Evolutionary conservation across 2,113 vertebrate species (phyloP).

Genomic region (Burhinus oedicnemus): DNA sequence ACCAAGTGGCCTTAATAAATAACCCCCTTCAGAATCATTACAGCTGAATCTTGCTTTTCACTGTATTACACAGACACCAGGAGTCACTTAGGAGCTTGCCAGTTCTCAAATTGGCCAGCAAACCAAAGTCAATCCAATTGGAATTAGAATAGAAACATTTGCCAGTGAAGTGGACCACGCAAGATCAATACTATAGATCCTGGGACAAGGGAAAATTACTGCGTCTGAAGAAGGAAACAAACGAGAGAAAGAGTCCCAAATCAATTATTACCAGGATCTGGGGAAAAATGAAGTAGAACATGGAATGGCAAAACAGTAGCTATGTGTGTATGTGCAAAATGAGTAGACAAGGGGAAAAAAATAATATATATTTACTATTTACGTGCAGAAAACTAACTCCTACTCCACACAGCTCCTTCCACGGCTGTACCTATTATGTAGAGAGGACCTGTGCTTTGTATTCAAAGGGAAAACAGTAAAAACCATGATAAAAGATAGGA

Average conservation of each 20-base stretch:
- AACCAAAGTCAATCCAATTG: constrained; percentile 19
- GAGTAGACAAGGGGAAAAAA: background rate
- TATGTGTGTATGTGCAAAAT: background rate
- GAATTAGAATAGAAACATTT: constrained; percentile 18
- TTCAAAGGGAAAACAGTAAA: background rate
- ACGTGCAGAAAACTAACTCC: background rate
- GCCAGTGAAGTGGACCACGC: background rate
- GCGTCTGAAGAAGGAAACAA: background rate
- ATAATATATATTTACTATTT: background rate
- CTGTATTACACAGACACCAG: background rate
- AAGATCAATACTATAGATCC: constrained; percentile 49
- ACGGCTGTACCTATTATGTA: background rate
- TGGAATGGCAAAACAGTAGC: background rate
- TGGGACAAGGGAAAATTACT: constrained; percentile 10
- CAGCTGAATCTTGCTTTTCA: background rate
- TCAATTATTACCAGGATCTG: background rate
- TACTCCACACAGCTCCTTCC: background rate
- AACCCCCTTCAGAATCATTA: constrained; percentile 3
- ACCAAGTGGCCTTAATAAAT: background rate
- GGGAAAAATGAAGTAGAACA: background rate
- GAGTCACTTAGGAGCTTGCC: constrained; percentile 19
- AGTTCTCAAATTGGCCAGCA: constrained; percentile 15
- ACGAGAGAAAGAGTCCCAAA: background rate
- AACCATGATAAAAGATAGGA: background rate
- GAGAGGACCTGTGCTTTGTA: background rate